Base-by-base conservation (phyloP, 2,113 vertebrate species). In the Pandion haliaetus region DNA sequence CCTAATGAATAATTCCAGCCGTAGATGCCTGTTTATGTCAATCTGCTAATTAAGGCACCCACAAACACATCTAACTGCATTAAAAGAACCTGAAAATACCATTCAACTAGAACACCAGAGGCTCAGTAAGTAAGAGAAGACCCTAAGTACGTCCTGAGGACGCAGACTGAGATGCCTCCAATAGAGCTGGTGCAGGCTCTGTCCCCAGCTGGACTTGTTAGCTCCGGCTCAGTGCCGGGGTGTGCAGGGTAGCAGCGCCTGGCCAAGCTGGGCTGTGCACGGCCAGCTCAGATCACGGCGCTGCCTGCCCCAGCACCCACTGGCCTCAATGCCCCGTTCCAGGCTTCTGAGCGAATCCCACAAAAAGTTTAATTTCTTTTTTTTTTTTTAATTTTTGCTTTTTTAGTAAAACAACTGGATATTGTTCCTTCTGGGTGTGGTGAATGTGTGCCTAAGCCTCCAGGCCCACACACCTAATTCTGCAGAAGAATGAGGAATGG, bases 21-120 rank as follows among this genome's bases (percentile, higher is more conserved):
- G 1, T 94, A 80, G 89, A 97, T 91, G 94, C 78, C 89, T 96
- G 91, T 95, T 96, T 95, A 93, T 96, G 89, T 97, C 94, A 96
- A 91, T 96, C 95, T 97, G 79, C 89, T 97, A 96, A 96, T 97
- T 97, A 97, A 97, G 95, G 95, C 87, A 96, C 94, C 97, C 91
- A 94, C 87, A 95, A 97, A 95, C 82, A 93, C 71, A 73, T 94
- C 74, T 90, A 86, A 69, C 45, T 83, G 84, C 84, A 71, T 88
- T 95, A 83, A 91, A 93, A 90, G 82, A 74, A 86, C 79, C 79
- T 93, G 93, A 81, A 96, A 93, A 80, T 91, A 70, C 50, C 61
- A 28, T 91, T 91, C 28, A 49, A 4, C 63, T 88, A 42, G 49
- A 91, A 34, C 40, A 54, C 36, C n/a, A 58, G 38, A 16, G 45